Evolutionary conservation across 2,888 invertebrate genomes (phyloP), one percentile per base, ranked within the genome.

Genomic region (Cheiracanthium punctorium): DNA sequence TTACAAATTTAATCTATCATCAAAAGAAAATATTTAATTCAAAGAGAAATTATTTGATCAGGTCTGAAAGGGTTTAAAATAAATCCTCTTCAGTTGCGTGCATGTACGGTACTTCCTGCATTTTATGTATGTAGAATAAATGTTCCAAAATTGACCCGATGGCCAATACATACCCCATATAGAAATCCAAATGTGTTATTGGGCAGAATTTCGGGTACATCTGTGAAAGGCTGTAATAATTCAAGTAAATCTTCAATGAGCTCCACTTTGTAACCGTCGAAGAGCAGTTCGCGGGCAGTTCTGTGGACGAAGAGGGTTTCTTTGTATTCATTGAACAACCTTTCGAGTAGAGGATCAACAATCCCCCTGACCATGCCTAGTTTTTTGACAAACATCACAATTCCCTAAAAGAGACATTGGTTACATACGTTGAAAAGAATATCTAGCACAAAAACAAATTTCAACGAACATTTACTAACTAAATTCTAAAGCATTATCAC

Each of bases 121-220:
- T n/a, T n/a, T n/a, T n/a, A n/a, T n/a, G n/a, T n/a, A n/a, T n/a
- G n/a, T n/a, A n/a, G n/a, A n/a, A n/a, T n/a, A n/a, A n/a, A n/a
- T n/a, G n/a, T n/a, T n/a, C n/a, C n/a, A n/a, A n/a, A n/a, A n/a
- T n/a, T n/a, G n/a, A n/a, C n/a, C n/a, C n/a, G n/a, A n/a, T n/a
- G n/a, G n/a, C 12, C 20, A n/a, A 4, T 48, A 81, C 87, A 71
- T 69, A 87, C 87, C 24, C 89, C 88, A 41, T 86, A 84, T 10
- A 89, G 71, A 48, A 89, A 84, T 12, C 89, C 89, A 65, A 89
- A 88, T 12, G 80, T 88, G 58, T 89, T 88, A 58, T 88, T 81
- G 7, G 89, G 89, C 30, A 88, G 58, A 5, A 85, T 79, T 43
- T 88, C 80, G 7, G 89, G 89, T 12, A 88, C 65, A 37, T 79